Evolutionary conservation across 2,113 vertebrate genomes (phyloP), one percentile per base, ranked within the genome.

Genomic region (Empidonax traillii): DNA sequence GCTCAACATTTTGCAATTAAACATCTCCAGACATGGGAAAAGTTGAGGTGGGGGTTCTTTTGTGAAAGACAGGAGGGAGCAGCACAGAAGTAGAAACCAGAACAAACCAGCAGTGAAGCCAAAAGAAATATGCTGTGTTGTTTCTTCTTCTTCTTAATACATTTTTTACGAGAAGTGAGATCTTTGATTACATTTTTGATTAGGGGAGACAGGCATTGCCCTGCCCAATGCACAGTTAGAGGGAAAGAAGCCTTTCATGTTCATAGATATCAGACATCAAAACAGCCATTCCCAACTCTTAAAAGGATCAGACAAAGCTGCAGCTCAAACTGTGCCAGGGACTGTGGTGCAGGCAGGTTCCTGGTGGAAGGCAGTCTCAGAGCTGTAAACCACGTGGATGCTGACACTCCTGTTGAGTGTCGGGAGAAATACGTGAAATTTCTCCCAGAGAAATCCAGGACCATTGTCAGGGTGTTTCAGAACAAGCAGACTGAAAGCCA

Each of bases 281-380:
- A 96, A 96, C 96, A 97, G 85, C 96, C 94, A 96, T 96, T 94
- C 96, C 85, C 88, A 93, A 35, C 95, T 96, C 91, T 94, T 95
- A 93, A 91, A 95, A 96, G 85, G 82, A 96, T 97, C 96, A 97
- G 93, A 95, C 65, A 93, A 91, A 96, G 83, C 76, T 62, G 90
- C 87, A 90, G 65, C 89, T 97, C 96, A 93, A 91, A 95, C 93
- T 94, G 96, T 63, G 96, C 92, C 93, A 79, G 73, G 59, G 62
- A 77, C 94, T 96, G 90, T 71, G 81, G 90, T 89, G 88, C 77
- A 80, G 88, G 81, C 66, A 79, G 90, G 80, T 77, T 93, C 91
- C 86, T 1, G 2, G 90, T 5, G 44, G 81, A 92, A 86, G 24
- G 68, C 56, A 85, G 89, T 47, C 85, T 79, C 8, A 3, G 39